Evolutionary conservation across 30 jellyfish, hydroid and myxozoan genomes (phyloP).

Genomic region (Hydractinia symbiolongicarpus): DNA sequence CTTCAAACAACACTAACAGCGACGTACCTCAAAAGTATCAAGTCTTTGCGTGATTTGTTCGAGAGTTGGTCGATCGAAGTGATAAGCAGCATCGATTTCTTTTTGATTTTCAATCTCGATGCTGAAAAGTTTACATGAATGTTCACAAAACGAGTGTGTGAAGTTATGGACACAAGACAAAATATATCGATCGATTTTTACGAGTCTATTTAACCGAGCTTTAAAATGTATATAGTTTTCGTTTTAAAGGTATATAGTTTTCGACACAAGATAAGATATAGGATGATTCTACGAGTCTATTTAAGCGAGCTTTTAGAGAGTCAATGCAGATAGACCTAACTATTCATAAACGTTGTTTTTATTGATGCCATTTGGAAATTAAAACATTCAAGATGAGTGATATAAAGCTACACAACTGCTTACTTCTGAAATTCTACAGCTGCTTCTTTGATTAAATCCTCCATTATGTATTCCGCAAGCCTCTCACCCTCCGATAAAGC

Average conservation of each 20-base stretch:
- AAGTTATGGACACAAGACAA: too few relatives aligned
- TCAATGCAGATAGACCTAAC: too few relatives aligned
- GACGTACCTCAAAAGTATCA: slow-evolving; percentile 41
- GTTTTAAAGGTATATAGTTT: too few relatives aligned
- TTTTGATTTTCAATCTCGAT: slow-evolving; percentile 45
- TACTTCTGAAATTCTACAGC: slow-evolving; percentile 66
- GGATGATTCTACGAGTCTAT: too few relatives aligned
- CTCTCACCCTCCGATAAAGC: slow-evolving; percentile 89
- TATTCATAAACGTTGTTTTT: too few relatives aligned
- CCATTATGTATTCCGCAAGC: slow-evolving; percentile 75
- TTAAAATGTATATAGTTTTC: too few relatives aligned
- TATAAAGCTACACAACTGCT: neutral
- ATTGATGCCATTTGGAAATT: too few relatives aligned
- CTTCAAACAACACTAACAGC: too few relatives aligned
- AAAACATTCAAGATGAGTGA: neutral
- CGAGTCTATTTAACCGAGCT: too few relatives aligned
- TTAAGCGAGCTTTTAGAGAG: too few relatives aligned
- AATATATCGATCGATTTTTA: too few relatives aligned
- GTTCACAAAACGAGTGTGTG: neutral
- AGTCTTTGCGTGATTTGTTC: slow-evolving; percentile 44
- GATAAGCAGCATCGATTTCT: slow-evolving; percentile 43
- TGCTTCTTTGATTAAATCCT: slow-evolving; percentile 69
- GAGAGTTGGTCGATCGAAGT: slow-evolving; percentile 39
- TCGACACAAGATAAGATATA: too few relatives aligned
- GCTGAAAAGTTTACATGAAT: slow-evolving; percentile 22